These are phyloP conservation scores for Bubo scandiacus DNA, from an alignment of 2,113 vertebrate species.

Conservation along the genomic window DNA sequence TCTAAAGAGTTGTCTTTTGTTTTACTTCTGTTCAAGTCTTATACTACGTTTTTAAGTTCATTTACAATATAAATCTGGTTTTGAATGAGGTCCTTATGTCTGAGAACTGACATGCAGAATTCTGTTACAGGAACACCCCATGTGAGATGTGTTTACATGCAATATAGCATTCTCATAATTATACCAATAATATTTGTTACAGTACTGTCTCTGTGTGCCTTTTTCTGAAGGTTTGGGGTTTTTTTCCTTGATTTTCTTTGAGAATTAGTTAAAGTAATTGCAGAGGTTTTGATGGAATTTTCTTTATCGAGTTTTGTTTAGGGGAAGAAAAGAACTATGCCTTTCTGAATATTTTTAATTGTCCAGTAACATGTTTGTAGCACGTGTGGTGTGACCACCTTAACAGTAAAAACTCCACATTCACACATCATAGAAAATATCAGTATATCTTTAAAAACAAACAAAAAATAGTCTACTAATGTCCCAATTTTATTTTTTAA, in stretches of 20 bases:
- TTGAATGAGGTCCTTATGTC: neutral
- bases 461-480: neutral
- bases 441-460: neutral
- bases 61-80: neutral
- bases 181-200: neutral
- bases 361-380: neutral
- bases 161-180: neutral
- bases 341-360: neutral
- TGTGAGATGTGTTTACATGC: neutral
- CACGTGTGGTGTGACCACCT: neutral
- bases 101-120: neutral
- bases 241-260: neutral
- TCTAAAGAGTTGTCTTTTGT: neutral
- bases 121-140: accelerated
- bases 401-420: neutral
- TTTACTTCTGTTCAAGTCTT: neutral
- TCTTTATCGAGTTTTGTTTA: neutral
- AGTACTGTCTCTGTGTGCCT: neutral
- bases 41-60: neutral
- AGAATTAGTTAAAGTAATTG: neutral
- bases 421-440: neutral
- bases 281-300: neutral
- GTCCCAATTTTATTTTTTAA: neutral
- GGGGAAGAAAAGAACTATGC: neutral
- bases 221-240: neutral